Base-by-base conservation (phyloP, 2,888 invertebrate genomes). In the Macrosoma leucophasiata region DNA sequence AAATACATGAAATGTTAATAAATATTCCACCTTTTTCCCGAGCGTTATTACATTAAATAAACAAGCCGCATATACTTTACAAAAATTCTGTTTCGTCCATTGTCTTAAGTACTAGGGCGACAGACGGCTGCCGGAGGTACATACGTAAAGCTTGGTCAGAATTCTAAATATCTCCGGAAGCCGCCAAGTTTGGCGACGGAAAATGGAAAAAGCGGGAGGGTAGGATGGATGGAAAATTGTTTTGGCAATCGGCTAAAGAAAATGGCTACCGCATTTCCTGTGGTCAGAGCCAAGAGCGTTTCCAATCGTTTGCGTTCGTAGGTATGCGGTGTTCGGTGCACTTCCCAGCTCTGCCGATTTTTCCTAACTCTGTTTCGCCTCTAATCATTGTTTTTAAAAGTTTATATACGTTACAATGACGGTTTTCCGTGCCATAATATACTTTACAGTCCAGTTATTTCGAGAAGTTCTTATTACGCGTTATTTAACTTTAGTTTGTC, bases 201-300 rank as follows among this genome's bases (percentile, higher is more conserved):
- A 71, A 71, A 77, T 73, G 68, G 65, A 74, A 65, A 71, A 71
- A 71, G 67, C 64, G 67, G 61, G 62, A 59, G 62, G 58, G 60
- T 49, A 56, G 56, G 67, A 70, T 69, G 71, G 70, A 72, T 69
- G 69, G 70, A 73, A 76, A 78, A 72, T 70, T 71, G 72, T 72
- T 72, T 70, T 70, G 72, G 72, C 70, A 72, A 69, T 67, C 67
- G 67, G 56, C 62, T 67, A 62, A 68, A 68, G 70, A 68, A 75
- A 71, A 68, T 61, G 64, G 67, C 68, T 61, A 65, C 71, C 71
- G 67, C 79, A 82, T 81, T 82, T 84, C 79, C 82, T 76, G 78
- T 66, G 82, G 79, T 76, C 77, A 75, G 72, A 43, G 75, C 75
- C 76, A 77, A 76, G 77, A 72, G 72, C 76, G 74, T 70, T 73